Evolutionary conservation across 2,797 vertebrate species (phyloP), one percentile per base, ranked within the genome.

Genomic region (Oreochromis grahami): DNA sequence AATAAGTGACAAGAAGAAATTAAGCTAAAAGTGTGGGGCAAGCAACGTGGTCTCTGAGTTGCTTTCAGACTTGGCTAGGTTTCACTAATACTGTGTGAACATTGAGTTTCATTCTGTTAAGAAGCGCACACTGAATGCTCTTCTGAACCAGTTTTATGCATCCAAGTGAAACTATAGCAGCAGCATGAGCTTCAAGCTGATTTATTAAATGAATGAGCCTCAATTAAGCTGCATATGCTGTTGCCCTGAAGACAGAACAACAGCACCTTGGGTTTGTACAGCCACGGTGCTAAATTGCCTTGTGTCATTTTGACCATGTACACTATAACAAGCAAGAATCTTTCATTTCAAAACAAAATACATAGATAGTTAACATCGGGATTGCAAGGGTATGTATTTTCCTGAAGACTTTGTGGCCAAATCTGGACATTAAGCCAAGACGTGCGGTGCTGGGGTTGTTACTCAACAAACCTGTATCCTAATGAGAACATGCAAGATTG

Each of bases 111-210:
- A 60, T 34, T 60, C 56, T 34, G 56, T 60, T 34, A 60, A 60
- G 29, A 60, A 60, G 8, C 34, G 9, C 12, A 5, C 24, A 55
- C 24, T 26, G 24, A 60, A 34, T 60, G 56, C 9, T 60, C 56
- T 60, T 11, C 29, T 60, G 29, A 5, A 4, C 9, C 56, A 60
- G 0, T 60, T 60, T 60, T 36, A 63, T 36, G 32, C 9, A 63
- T 63, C 58, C 58, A 60, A 36, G 32, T 60, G 0, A 63, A 63
- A 36, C 0, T 63, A 63, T 38, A 63, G 32, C 58, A 63, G n/a
- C 32, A 63, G 0, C 58, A n/a, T 63, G 9, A n/a, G 0, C 17
- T 7, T n/a, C 32, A 15, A 34, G 58, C 32, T 63, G 17, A 36
- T 36, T 63, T 63, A n/a, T 63, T 36, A 63, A 36, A 63, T 63